Evolutionary conservation across 2,797 vertebrate species (phyloP).

Genomic region (Poecilia gillii): DNA sequence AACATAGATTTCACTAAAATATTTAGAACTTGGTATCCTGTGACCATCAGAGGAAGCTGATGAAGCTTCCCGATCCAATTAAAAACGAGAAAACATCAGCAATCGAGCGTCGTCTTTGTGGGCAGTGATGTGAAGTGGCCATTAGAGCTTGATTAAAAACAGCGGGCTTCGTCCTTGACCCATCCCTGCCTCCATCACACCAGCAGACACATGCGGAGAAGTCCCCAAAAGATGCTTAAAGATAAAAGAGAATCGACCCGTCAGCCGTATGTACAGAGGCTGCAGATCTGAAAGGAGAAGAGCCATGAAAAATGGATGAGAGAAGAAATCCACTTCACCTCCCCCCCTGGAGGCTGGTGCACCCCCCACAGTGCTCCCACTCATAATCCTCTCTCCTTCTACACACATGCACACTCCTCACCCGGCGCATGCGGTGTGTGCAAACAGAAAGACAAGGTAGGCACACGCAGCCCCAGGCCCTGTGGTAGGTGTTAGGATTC

Average conservation of each 20-base stretch:
- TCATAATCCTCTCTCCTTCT: slow-evolving; percentile 75
- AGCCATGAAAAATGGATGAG: slow-evolving; percentile 87
- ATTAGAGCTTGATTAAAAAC: slow-evolving; percentile 57
- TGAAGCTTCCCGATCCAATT: slow-evolving; percentile 15
- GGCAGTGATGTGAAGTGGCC: slow-evolving; percentile 20
- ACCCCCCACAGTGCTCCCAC: slow-evolving; percentile 74
- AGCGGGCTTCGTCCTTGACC: slow-evolving; percentile 64
- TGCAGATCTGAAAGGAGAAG: slow-evolving; percentile 79
- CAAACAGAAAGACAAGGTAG: slow-evolving; percentile 64
- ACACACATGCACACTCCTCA: slow-evolving; percentile 58
- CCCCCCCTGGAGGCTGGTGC: slow-evolving; percentile 70
- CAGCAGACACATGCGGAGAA: slow-evolving; percentile 36
- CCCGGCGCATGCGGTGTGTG: slow-evolving; percentile 46
- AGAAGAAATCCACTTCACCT: slow-evolving; percentile 81
- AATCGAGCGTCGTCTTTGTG: slow-evolving; percentile 31
- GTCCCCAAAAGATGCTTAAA: slow-evolving; percentile 72
- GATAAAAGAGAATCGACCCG: slow-evolving; percentile 80
- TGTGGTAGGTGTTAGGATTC: slow-evolving; percentile 34
- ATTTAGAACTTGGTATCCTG: slow-evolving; percentile 32
- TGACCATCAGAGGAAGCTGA: slow-evolving; percentile 13
- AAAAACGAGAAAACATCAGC: slow-evolving; percentile 12
- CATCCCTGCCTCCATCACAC: slow-evolving; percentile 20
- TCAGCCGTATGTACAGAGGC: slow-evolving; percentile 73
- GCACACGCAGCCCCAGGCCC: slow-evolving; percentile 48
- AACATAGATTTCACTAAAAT: slow-evolving; percentile 24